A percentile compares a stretch with the other conserved stretches of the same genome.
Conservation (phyloP, 1,140 invertebrate genomes). For the Aphelenchoides besseyi region DNA sequence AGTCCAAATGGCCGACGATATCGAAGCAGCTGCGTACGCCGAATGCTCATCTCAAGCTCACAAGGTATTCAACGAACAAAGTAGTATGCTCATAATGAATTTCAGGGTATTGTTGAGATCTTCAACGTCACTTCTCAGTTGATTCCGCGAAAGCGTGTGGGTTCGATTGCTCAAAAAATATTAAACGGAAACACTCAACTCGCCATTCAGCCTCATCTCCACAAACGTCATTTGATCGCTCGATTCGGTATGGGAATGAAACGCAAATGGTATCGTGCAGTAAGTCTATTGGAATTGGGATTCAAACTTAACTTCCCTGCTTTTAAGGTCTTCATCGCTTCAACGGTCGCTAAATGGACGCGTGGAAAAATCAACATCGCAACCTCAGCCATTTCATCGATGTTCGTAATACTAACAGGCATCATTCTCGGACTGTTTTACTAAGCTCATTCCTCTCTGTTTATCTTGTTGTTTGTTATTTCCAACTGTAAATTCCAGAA, state of each 20-base stretch:
- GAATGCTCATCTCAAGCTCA: not conserved
- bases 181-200: not conserved
- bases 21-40: not conserved
- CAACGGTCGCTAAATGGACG: not conserved
- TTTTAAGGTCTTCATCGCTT: not conserved
- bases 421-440: not conserved
- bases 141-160: not conserved
- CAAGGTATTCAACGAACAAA: not conserved
- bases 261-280: not conserved
- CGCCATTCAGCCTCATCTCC: not conserved
- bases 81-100: not conserved
- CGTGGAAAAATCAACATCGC: not conserved
- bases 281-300: not conserved
- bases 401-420: not conserved
- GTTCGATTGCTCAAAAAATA: not conserved
- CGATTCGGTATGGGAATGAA: not conserved
- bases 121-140: not conserved
- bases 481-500: not conserved
- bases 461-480: not conserved
- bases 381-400: not conserved
- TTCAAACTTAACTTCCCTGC: not conserved
- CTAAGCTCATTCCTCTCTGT: not conserved
- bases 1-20: not conserved
- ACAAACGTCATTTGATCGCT: not conserved
- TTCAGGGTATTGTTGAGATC: not conserved